Evolutionary conservation across 2,797 vertebrate genomes (phyloP).

Genomic region (Adelosebastes latens): DNA sequence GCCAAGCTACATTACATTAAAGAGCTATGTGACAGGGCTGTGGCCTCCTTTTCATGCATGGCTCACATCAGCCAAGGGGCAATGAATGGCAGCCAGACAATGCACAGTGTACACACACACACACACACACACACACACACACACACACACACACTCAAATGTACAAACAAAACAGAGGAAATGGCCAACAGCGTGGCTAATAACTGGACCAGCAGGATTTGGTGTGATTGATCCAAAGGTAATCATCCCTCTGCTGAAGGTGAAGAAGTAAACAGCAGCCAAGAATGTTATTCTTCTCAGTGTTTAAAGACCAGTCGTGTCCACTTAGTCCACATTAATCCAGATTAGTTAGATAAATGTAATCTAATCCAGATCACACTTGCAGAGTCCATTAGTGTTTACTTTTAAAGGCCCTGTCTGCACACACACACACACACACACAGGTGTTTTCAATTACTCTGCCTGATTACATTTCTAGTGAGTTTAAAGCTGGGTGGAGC

Average conservation of each 20-base stretch:
- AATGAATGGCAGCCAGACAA: conserved; percentile 34
- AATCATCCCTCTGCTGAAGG: neutral
- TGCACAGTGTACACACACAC: neutral
- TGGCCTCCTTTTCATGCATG: conserved; percentile 33
- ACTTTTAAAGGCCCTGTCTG: neutral
- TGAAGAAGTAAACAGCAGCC: neutral
- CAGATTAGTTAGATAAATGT: neutral
- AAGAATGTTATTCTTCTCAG: neutral
- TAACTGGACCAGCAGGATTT: conserved; percentile 2
- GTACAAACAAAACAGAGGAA: conserved; percentile 15
- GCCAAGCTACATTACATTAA: conserved; percentile 26
- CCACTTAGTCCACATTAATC: conserved; percentile 10
- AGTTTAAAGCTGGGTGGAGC: neutral
- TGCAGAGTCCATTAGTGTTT: neutral
- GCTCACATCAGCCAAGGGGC: conserved; percentile 33
- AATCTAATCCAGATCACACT: conserved; percentile 7
- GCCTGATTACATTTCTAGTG: neutral
- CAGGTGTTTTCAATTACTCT: neutral
- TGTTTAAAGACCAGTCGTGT: neutral
- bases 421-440: neutral
- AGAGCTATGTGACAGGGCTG: conserved; percentile 20
- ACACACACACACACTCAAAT: neutral
- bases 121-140: neutral
- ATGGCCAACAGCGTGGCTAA: conserved; percentile 6
- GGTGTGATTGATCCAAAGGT: conserved; percentile 1